These are phyloP conservation scores for Formica aserva DNA, from an alignment of 2,888 invertebrate species.

Conservation along the genomic window DNA sequence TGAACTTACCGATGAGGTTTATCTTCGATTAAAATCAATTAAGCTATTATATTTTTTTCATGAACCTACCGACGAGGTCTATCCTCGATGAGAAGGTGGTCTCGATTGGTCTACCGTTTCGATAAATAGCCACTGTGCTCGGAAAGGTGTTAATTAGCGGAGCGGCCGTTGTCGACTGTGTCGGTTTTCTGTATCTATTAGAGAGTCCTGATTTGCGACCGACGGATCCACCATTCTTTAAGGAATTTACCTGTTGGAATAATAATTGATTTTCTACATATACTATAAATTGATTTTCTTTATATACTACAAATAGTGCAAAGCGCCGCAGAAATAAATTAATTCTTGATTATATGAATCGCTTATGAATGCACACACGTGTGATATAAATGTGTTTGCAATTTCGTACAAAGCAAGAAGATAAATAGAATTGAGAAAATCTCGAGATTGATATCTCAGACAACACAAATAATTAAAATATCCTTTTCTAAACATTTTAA, in stretches of 20 bases:
- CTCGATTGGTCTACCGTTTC: constrained; percentile 56
- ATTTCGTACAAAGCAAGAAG: constrained; percentile 16
- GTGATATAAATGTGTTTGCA: neutral
- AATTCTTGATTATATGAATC: neutral
- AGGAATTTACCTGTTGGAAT: constrained; percentile 79
- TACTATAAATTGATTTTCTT: neutral
- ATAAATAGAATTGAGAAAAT: constrained; percentile 16
- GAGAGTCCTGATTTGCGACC: constrained; percentile 63
- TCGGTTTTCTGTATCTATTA: constrained; percentile 66
- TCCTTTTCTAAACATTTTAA: neutral
- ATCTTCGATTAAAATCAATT: constrained; percentile 26
- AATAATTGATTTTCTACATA: neutral
- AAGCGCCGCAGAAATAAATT: constrained; percentile 11
- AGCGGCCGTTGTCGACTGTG: constrained; percentile 55
- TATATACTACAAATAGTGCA: constrained; percentile 12
- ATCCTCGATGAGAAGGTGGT: constrained; percentile 42
- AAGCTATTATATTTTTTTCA: neutral
- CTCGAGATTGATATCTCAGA: constrained; percentile 17
- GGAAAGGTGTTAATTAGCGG: constrained; percentile 50
- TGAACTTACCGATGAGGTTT: constrained; percentile 30
- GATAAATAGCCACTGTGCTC: constrained; percentile 42
- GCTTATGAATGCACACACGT: constrained; percentile 11
- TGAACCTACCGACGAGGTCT: constrained; percentile 32
- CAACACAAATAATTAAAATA: constrained; percentile 31
- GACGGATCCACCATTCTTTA: constrained; percentile 64